Percentiles rank a stretch among this genome's conserved stretches.
Conservation (phyloP, 2,888 invertebrate species). For the Arge pagana region DNA sequence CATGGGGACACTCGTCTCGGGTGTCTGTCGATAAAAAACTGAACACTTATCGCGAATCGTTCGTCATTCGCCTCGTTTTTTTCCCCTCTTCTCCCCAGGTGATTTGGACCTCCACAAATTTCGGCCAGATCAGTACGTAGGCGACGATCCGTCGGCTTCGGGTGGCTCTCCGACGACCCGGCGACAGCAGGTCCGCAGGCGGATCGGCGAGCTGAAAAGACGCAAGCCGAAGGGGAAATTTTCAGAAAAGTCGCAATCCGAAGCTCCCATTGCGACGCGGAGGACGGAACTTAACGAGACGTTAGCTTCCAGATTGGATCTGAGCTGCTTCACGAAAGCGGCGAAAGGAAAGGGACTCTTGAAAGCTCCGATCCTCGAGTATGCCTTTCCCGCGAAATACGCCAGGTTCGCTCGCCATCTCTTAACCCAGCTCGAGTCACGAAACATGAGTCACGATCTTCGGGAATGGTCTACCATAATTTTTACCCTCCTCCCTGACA, state of each 20-base stretch:
- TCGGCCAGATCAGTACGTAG: conserved; percentile 37
- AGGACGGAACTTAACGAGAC: conserved; percentile 44
- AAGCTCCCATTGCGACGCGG: conserved; percentile 27
- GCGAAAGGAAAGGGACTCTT: conserved; percentile 37
- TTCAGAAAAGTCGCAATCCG: conserved; percentile 33
- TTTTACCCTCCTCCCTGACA: neutral
- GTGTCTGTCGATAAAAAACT: too few relatives aligned
- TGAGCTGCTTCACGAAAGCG: conserved; percentile 44
- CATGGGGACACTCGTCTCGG: too few relatives aligned
- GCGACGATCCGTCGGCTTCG: conserved; percentile 36
- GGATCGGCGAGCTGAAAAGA: conserved; percentile 36
- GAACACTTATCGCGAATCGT: conserved; percentile 14
- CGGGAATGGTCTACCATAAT: too few relatives aligned
- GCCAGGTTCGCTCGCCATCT: conserved; percentile 46
- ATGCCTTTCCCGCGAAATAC: conserved; percentile 43
- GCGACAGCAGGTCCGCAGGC: conserved; percentile 31
- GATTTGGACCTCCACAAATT: conserved; percentile 28
- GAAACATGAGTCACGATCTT: too few relatives aligned
- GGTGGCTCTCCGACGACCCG: conserved; percentile 20
- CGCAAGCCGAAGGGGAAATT: conserved; percentile 33
- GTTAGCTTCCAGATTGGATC: conserved; percentile 42
- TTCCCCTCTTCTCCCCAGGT: conserved; percentile 17
- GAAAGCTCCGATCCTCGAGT: conserved; percentile 44
- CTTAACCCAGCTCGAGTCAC: too few relatives aligned
- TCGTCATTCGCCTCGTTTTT: conserved; percentile 31